Evolutionary conservation across 2,888 invertebrate genomes (phyloP), one percentile per base, ranked within the genome.

Genomic region (Metellina segmentata): DNA sequence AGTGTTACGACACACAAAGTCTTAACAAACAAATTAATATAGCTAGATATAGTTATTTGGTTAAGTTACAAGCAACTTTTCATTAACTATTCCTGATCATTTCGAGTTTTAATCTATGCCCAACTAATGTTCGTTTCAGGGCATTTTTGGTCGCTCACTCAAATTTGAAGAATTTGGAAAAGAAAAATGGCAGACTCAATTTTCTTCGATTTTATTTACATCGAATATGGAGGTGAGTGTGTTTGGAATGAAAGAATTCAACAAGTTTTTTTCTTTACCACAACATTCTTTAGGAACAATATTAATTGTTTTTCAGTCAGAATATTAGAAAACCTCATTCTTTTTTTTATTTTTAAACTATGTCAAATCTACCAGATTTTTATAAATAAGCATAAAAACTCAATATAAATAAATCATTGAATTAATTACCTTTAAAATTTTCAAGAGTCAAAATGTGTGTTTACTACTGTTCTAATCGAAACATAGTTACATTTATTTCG

Each of bases 81-180:
- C 34, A 34, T 4, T 34, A 4, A 34, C 34, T 34, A 34, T 34
- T 1, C 34, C 34, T 34, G 1, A 34, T 34, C 1, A 34, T 34
- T 34, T 34, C 34, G 34, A 34, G 34, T 61, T 61, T 5, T 61
- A 79, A n/a, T 34, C 20, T 61, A 13, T 79, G 61, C 11, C 0
- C 9, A 61, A 34, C 1, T 4, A 2, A 34, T 34, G 34, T 34
- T 61, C 16, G 9, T 61, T 89, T 6, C 53, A 92, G 92, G n/a
- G 92, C 92, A 8, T 92, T 92, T 85, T 77, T 92, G 34, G 92
- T 92, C 0, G 72, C 92, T 2, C 87, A 92, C 52, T 92, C 92
- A 0, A 92, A 92, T 8, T 70, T 92, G 52, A 92, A 89, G 70
- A 20, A 85, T 11, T 53, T 92, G 51, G 92, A 92, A 5, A 92